Evolutionary conservation across 1,140 invertebrate species (phyloP), one percentile per base, ranked within the genome.

Genomic region (Tigriopus japonicus): DNA sequence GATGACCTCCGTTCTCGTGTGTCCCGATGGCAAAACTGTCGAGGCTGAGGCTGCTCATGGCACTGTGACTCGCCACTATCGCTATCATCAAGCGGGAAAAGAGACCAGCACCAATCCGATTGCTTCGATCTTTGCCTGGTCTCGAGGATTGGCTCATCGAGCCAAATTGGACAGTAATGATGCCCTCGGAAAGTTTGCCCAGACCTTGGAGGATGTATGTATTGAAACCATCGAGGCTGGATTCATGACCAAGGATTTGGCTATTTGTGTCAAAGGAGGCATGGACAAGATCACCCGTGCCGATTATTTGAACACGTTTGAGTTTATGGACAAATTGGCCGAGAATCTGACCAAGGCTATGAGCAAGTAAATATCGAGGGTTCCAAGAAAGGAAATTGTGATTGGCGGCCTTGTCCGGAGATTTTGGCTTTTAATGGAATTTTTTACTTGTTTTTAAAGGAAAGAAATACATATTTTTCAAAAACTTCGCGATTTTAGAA

Each of bases 241-340:
- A n/a, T 78, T 82, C 67, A 87, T 91, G 84, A 93, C 88, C 1
- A 92, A 92, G 72, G 88, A 93, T 75, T 74, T 93, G 63, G 87
- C 86, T 21, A 83, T 81, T 64, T 91, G 86, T 68, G 87, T 92
- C 66, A 85, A 91, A 70, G 52, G 52, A 54, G 87, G 87, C 2
- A 41, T 71, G 21, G 69, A 13, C 62, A 83, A 83, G 67, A 86
- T 98, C 0, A 76, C 81, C 62, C 77, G 86, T 63, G 71, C 75
- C 28, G 93, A 98, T 74, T 98, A 98, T 71, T 76, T 93, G 67
- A 92, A 96, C 74, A 98, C 94, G 0, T 97, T 98, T 71, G 91
- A 92, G 69, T 98, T 98, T 69, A 81, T 98, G 73, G 80, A 97
- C 70, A 97, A 95, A 70, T 70, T 98, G 52, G 91, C 89, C 53